Conservation (phyloP, 2,113 vertebrate species). For the Gymnogyps californianus region DNA sequence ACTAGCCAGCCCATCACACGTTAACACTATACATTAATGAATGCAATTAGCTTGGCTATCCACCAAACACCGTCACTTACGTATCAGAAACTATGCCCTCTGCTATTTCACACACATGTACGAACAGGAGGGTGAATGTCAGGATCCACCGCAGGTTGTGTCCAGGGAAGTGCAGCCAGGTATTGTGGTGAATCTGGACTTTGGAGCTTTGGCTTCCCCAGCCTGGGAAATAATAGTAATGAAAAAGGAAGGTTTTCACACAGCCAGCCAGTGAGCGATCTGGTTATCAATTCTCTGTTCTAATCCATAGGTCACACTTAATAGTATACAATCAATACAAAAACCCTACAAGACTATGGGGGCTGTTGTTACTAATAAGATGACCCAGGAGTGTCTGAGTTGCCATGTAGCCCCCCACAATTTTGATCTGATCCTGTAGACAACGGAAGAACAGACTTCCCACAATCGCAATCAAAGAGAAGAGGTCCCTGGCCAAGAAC, state of each 20-base stretch:
- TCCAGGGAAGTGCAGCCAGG: constrained; percentile 97
- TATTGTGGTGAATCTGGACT: constrained; percentile 98
- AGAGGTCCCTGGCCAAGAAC: neutral
- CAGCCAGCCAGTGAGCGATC: neutral
- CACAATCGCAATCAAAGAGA: neutral
- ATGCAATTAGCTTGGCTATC: neutral
- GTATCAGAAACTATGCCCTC: constrained; percentile 92
- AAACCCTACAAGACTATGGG: neutral
- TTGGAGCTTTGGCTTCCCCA: constrained; percentile 99
- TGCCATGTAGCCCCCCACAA: neutral
- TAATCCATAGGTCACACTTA: neutral
- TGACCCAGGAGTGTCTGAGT: neutral
- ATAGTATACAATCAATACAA: neutral
- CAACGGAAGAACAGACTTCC: neutral
- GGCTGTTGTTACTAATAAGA: neutral
- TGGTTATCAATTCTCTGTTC: neutral
- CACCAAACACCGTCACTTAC: constrained; percentile 69
- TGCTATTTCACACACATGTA: constrained; percentile 96
- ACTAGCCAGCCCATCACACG: neutral
- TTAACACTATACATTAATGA: neutral
- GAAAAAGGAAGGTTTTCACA: neutral
- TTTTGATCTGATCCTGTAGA: neutral
- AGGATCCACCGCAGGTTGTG: constrained; percentile 97
- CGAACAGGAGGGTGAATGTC: constrained; percentile 91
- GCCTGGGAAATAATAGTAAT: constrained; percentile 68